phyloP scores from a whole-genome alignment of 2,888 invertebrate genomes.

The Corythucha ciliata region DNA sequence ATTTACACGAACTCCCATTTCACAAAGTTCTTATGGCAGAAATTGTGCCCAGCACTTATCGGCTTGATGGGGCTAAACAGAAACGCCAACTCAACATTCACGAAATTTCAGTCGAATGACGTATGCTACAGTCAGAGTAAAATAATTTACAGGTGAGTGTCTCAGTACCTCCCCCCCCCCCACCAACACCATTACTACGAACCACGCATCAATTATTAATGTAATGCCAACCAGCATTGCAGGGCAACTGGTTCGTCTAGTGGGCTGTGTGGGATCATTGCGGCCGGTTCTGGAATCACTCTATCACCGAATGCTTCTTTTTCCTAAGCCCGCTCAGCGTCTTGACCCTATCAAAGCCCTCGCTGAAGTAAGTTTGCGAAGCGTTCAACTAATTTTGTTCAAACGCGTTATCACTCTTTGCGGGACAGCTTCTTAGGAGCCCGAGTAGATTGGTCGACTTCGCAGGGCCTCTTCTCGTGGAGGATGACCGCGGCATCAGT shows the following conservation, averaged over 20 bases:
- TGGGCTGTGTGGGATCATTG: conserved; percentile 76
- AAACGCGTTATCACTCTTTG: neutral
- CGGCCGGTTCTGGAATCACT: conserved; percentile 86
- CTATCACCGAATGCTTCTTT: conserved; percentile 83
- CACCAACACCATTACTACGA: too few relatives aligned
- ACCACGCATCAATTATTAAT: neutral
- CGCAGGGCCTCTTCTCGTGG: conserved; percentile 48
- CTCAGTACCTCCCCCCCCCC: neutral
- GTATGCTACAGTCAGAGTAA: conserved; percentile 68
- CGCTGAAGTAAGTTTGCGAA: conserved; percentile 51
- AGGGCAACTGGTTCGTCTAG: conserved; percentile 75
- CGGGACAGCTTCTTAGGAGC: conserved; percentile 53
- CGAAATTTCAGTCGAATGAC: conserved; percentile 46
- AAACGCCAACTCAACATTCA: conserved; percentile 64
- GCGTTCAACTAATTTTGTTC: neutral
- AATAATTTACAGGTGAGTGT: conserved; percentile 68
- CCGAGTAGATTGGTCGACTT: conserved; percentile 70
- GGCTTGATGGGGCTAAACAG: conserved; percentile 80
- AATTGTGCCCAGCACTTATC: conserved; percentile 81
- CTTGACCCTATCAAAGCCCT: conserved; percentile 76
- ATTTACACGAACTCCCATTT: conserved; percentile 77
- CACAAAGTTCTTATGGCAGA: conserved; percentile 83
- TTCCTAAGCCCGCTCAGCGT: conserved; percentile 76
- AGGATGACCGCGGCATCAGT: conserved; percentile 53
- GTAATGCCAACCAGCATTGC: conserved; percentile 56